These are phyloP conservation scores for Mallateleia sp. DNA, from an alignment of 2,888 invertebrate genomes.

Conservation along the genomic window DNA sequence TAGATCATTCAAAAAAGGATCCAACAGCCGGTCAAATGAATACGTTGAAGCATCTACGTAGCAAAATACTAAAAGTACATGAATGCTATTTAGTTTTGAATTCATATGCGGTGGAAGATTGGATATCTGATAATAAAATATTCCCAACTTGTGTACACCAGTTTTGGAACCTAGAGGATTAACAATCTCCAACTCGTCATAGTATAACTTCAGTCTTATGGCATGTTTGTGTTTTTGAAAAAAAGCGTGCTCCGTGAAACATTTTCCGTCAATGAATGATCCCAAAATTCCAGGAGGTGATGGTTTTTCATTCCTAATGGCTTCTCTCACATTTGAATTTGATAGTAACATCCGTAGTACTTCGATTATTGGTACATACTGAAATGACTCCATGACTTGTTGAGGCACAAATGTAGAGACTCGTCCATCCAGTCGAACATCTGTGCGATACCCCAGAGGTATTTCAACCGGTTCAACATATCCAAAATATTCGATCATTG, in stretches of 20 bases:
- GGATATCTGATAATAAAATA: conserved; percentile 55
- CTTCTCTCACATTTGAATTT: too few species aligned
- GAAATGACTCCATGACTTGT: too few species aligned
- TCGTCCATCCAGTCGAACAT: too few species aligned
- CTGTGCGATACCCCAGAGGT: too few species aligned
- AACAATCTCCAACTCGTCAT: conserved; percentile 75
- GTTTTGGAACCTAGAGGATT: conserved; percentile 79
- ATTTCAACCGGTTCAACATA: too few species aligned
- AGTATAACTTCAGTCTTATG: conserved; percentile 11
- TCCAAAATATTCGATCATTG: too few species aligned
- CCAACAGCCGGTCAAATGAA: too few species aligned
- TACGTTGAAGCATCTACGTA: conserved; percentile 59
- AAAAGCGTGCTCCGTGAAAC: neutral
- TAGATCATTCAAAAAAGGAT: too few species aligned
- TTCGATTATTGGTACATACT: too few species aligned
- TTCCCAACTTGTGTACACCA: conserved; percentile 73
- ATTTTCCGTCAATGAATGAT: conserved; percentile 1
- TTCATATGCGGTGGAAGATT: conserved; percentile 69
- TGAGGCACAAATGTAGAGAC: too few species aligned
- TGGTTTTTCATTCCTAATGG: too few species aligned
- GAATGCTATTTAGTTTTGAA: conserved; percentile 68
- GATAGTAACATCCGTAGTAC: too few species aligned
- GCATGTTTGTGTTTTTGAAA: conserved; percentile 22
- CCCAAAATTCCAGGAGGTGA: neutral
- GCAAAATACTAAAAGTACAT: conserved; percentile 56